Percentiles rank a stretch among this genome's conserved stretches.
Evolutionary conservation across 1,140 invertebrate species (phyloP).

Genomic region (Zaprionus ornatus): DNA sequence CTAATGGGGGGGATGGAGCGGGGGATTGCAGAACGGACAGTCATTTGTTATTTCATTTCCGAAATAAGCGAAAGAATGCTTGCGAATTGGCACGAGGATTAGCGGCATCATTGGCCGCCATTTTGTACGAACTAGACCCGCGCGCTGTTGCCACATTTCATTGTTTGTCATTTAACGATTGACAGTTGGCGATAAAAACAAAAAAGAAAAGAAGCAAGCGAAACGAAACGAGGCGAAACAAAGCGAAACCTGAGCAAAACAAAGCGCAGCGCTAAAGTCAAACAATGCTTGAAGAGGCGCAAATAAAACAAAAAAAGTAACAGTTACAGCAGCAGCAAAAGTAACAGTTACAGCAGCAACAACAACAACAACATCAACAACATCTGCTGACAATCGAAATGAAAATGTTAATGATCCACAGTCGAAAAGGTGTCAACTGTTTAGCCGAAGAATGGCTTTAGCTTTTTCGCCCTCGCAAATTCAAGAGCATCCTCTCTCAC

Average conservation of each 20-base stretch:
- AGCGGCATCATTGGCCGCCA: constrained; percentile 70
- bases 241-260: constrained; percentile 40
- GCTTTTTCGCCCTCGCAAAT: constrained; percentile 8
- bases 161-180: constrained; percentile 82
- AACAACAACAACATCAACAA: neutral
- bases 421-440: constrained; percentile 66
- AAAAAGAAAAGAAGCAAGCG: neutral
- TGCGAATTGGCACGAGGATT: constrained; percentile 59
- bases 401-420: constrained; percentile 73
- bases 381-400: constrained; percentile 47
- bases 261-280: constrained; percentile 16
- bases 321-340: constrained; percentile 20
- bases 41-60: constrained; percentile 78
- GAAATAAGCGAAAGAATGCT: constrained; percentile 62
- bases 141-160: constrained; percentile 62
- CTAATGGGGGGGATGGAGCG: neutral
- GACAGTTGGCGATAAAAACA: constrained; percentile 67
- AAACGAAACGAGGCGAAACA: constrained; percentile 32
- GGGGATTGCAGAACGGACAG: constrained; percentile 20
- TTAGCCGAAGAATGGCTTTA: constrained; percentile 47
- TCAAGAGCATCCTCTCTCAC: neutral
- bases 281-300: constrained; percentile 21
- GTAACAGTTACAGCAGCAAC: constrained; percentile 9
- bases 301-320: constrained; percentile 47
- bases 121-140: constrained; percentile 40